phyloP scores from a whole-genome alignment of 1,140 invertebrate genomes.

The Pogonus chalceus region DNA sequence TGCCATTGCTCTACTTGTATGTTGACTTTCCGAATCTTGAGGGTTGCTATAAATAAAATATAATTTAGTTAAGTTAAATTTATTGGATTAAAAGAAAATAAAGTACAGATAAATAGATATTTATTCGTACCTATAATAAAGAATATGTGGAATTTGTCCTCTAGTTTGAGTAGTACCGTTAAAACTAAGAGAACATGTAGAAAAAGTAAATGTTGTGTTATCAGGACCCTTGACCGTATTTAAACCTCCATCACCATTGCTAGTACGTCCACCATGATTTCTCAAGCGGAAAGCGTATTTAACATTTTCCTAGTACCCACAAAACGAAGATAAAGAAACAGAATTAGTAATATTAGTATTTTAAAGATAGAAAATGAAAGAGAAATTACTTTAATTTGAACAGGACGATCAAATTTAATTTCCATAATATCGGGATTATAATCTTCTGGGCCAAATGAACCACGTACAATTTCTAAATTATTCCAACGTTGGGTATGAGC shows the following conservation, averaged over 20 bases:
- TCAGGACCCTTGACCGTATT: conserved; percentile 81
- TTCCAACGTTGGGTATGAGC: conserved; percentile 59
- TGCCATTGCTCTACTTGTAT: conserved; percentile 48
- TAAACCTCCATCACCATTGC: conserved; percentile 86
- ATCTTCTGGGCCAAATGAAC: conserved; percentile 66
- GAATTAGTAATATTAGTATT: conserved; percentile 4
- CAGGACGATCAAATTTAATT: conserved; percentile 81
- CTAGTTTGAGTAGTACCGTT: conserved; percentile 89
- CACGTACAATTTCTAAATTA: conserved; percentile 59
- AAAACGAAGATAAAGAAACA: background rate
- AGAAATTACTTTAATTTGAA: conserved; percentile 71
- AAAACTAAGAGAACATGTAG: conserved; percentile 83
- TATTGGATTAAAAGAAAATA: background rate
- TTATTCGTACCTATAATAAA: conserved; percentile 65
- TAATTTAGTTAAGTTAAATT: too few species aligned
- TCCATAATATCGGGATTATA: conserved; percentile 69
- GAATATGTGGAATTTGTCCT: conserved; percentile 88
- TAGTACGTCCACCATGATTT: conserved; percentile 85
- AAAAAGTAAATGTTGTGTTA: conserved; percentile 85
- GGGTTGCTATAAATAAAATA: conserved; percentile 42
- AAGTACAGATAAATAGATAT: background rate
- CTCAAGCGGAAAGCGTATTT: conserved; percentile 83
- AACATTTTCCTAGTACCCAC: conserved; percentile 72
- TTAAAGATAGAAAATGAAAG: too few species aligned
- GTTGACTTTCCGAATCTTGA: conserved; percentile 49